Percentiles rank a stretch among this genome's conserved stretches.
phyloP scores from a whole-genome alignment of 2,113 vertebrate genomes.

The Osmerus eperlanus region DNA sequence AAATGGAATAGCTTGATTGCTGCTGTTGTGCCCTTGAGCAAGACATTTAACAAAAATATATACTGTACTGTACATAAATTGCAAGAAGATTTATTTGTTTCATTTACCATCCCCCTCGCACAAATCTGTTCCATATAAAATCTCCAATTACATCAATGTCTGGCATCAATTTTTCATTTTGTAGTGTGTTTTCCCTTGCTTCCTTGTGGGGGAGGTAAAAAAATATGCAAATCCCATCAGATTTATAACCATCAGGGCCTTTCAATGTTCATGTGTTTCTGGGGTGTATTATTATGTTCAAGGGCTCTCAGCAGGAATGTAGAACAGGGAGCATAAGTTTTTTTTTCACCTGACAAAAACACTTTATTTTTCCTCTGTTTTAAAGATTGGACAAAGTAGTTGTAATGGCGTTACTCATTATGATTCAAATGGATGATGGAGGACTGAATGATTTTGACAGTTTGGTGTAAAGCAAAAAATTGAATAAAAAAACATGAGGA shows the following conservation, averaged over 20 bases:
- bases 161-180: constrained; percentile 37
- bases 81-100: not conserved
- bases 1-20: too few relatives aligned
- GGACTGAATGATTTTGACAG: constrained; percentile 55
- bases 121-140: constrained; percentile 14
- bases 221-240: constrained; percentile 67
- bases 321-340: constrained; percentile 65
- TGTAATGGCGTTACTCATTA: constrained; percentile 64
- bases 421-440: constrained; percentile 45
- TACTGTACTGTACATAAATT: not conserved
- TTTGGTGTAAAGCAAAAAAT: constrained; percentile 51
- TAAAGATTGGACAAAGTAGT: constrained; percentile 57
- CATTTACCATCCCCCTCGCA: not conserved
- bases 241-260: constrained; percentile 65
- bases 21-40: too few relatives aligned
- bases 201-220: constrained; percentile 50
- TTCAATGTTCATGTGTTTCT: constrained; percentile 58
- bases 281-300: constrained; percentile 61
- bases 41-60: too few relatives aligned
- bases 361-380: constrained; percentile 45
- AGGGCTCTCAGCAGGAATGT: constrained; percentile 69
- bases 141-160: constrained; percentile 39
- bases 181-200: constrained; percentile 35
- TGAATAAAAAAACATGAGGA: constrained; percentile 46
- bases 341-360: constrained; percentile 68